Base-by-base conservation (phyloP, 2,888 invertebrate genomes). In the Hoplodrina blanda region DNA sequence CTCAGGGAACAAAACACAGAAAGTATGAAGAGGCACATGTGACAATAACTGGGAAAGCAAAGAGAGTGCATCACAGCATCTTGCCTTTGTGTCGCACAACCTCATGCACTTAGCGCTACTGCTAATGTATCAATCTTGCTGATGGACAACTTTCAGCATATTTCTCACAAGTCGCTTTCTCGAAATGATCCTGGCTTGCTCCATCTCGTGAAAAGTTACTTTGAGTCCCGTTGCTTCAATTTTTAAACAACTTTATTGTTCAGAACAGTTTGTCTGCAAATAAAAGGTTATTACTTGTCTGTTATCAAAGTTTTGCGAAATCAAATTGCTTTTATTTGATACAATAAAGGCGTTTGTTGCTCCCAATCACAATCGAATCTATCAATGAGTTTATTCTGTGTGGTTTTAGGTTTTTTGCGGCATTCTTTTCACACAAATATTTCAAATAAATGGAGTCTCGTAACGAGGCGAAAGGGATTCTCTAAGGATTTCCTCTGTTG, bases 21-120 rank as follows among this genome's bases (percentile, higher is more conserved):
- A 69, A 57, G 59, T 65, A 65, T 64, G 66, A 68, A 81, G 75
- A 81, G 77, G 82, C 86, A 85, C 77, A 83, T 80, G 84, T 76
- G 76, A 83, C 88, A 91, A 92, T 92, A 89, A 90, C 87, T 89
- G 85, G 93, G 88, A 93, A 92, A 93, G 91, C 91, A 86, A 89
- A 87, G 87, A 88, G 88, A 88, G 88, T 90, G 88, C 90, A 88
- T 87, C 88, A 86, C 88, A 86, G 83, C 85, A 88, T 89, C 87
- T 89, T 87, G 83, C 82, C 81, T 89, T 91, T 90, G 88, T 89
- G 83, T 81, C 74, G 66, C 76, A 80, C 82, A 83, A 80, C 86
- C 83, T 83, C 84, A 80, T 84, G 84, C 85, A 84, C 81, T 82
- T 81, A 75, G 74, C 71, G 81, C 80, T 74, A 77, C 84, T 83